phyloP scores from a whole-genome alignment of 2,888 invertebrate species.

The Lymantria dispar region DNA sequence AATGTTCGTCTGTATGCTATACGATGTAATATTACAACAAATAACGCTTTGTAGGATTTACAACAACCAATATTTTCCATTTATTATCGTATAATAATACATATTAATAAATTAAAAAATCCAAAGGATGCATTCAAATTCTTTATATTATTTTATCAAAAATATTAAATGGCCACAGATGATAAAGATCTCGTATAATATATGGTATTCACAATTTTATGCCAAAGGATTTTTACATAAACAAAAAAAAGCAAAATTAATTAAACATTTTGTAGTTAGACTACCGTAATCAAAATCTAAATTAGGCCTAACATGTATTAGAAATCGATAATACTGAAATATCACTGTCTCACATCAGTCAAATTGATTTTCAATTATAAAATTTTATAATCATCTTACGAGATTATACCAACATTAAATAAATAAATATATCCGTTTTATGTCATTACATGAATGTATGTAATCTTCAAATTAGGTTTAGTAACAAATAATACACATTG shows the following conservation, averaged over 20 bases:
- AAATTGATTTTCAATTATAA: not conserved
- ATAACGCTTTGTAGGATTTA: constrained; percentile 18
- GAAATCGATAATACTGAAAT: not conserved
- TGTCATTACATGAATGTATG: no score
- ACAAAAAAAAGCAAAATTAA: not conserved
- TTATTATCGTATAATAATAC: not conserved
- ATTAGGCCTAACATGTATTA: constrained; percentile 2
- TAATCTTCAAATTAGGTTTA: no score
- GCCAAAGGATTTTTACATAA: not conserved
- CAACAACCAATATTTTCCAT: constrained; percentile 1
- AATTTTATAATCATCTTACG: no score
- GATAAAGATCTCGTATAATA: constrained; percentile 11
- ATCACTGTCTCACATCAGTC: not conserved
- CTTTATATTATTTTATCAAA: constrained; percentile 22
- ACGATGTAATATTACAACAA: not conserved
- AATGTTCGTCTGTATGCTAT: not conserved
- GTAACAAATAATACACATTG: no score
- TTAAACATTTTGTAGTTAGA: not conserved
- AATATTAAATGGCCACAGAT: constrained; percentile 22
- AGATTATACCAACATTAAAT: no score
- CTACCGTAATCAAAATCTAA: constrained; percentile 16
- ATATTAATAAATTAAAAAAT: constrained; percentile 13
- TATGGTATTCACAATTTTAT: constrained; percentile 27
- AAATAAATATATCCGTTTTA: no score
- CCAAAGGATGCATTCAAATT: constrained; percentile 19